Percentiles rank a stretch among this genome's conserved stretches.
Evolutionary conservation across 2,113 vertebrate genomes (phyloP).

Genomic region (Bettongia penicillata): DNA sequence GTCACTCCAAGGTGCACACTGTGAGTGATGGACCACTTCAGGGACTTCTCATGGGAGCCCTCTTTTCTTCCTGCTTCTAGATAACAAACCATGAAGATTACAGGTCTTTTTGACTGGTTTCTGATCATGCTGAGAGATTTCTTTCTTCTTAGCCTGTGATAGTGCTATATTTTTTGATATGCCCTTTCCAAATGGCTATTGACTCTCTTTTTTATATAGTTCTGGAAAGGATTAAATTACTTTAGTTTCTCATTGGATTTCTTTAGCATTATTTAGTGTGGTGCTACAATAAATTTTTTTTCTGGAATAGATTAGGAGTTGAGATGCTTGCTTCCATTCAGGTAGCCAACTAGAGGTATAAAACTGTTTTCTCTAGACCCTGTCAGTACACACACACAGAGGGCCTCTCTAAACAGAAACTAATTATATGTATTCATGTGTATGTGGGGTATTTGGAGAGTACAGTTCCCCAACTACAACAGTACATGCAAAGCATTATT

Average conservation of each 20-base stretch:
- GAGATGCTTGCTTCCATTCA: background rate
- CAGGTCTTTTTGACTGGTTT: background rate
- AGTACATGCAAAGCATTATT: background rate
- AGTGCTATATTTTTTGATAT: background rate
- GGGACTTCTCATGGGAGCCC: background rate
- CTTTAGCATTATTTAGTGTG: background rate
- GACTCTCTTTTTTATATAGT: background rate
- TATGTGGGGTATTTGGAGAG: background rate
- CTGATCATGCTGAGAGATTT: background rate
- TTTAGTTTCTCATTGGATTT: background rate
- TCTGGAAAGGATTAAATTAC: background rate
- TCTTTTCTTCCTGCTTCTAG: background rate
- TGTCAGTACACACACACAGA: background rate
- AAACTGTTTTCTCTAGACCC: background rate
- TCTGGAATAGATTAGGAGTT: background rate
- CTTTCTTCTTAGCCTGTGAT: background rate
- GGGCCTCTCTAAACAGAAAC: background rate
- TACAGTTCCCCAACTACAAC: background rate
- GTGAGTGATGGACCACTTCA: background rate
- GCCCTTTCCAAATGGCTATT: background rate
- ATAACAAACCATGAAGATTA: background rate
- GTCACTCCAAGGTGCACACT: background rate
- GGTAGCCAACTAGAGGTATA: background rate
- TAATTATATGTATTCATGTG: background rate
- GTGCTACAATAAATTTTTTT: background rate